Base-by-base conservation (phyloP, 2,113 vertebrate genomes). In the Cottus gobio region DNA sequence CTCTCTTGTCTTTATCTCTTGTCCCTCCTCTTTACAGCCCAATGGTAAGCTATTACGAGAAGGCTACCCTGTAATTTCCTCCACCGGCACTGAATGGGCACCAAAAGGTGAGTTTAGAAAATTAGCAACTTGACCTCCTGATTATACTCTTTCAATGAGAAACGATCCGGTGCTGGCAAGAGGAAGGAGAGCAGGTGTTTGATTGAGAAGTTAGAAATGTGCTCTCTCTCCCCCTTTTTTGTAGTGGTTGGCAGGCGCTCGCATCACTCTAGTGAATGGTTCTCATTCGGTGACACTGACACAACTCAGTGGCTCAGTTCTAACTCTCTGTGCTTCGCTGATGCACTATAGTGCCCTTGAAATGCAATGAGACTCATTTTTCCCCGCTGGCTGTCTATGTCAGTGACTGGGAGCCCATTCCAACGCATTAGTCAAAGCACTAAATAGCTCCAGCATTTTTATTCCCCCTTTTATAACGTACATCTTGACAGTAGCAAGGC, bases 21-120 rank as follows among this genome's bases (percentile, higher is more conserved):
- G 31, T 61, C 71, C 80, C 74, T 71, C 87, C 90, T 88, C 79
- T 82, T 79, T 39, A 58, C 71, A 65, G 74, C 74, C 80, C 84
- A 48, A 87, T 89, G 74, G 87, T 79, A 79, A 88, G 88, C 89
- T 86, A 92, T 93, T 93, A 93, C 92, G 85, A 91, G 73, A 80
- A 73, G 69, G 68, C 84, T 81, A 89, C 88, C 77, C 90, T 91
- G 75, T 89, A 86, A 94, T 94, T 90, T 92, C 63, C 90, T 76
- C 78, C 75, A 80, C 80, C 82, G 44, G 68, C 86, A 48, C 30
- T 73, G 84, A 92, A 92, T 83, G 71, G 73, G 68, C 67, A 86
- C 84, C 62, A 75, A 91, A 90, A 93, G 88, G 89, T 93, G 77
- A 48, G 76, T 71, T 77, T 81, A 39, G 85, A 76, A 90, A 91